Base-by-base conservation (phyloP, 2,888 invertebrate species). In the Sinhomidia bicolor region DNA sequence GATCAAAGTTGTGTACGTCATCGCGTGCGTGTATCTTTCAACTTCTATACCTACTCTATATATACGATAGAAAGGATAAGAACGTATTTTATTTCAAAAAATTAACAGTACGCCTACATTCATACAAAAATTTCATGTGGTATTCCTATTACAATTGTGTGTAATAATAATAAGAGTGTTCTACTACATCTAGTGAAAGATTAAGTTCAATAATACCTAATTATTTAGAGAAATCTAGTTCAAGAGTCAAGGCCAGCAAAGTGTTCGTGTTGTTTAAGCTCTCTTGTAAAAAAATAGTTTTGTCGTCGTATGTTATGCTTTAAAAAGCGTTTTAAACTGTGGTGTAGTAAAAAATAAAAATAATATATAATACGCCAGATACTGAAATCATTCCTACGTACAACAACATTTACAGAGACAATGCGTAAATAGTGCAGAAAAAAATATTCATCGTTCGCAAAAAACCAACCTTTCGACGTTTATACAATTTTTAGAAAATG, bases 221-320 rank as follows among this genome's bases (percentile, higher is more conserved):
- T 74, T 47, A 78, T 41, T 36, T 78, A 80, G 62, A 41, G 60
- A 80, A 60, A 76, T 79, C 87, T 81, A 87, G 82, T 81, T 87
- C 87, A 87, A 76, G 20, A 76, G 87, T 60, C 87, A 87, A 87
- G 87, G 87, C 87, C 87, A 82, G 44, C 76, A 51, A 86, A 81
- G 87, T 87, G 87, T 87, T 87, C 81, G 87, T 82, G 74, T 60
- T 82, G 74, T 60, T 85, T 54, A 51, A 71, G 68, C 47, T 14
- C 2, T 47, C 10, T 74, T 12, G 74, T 23, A 23, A 44, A 44
- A 23, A 41, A 20, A 41, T 23, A 23, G 20, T 17, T 65, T 65
- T 65, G 1, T 65, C 36, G 62, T 29, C 9, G 0, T 10, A n/a
- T 14, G 62, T 65, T 65, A 20, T 60, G 60, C 74, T 74, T 23